Base-by-base conservation (phyloP, 2,797 vertebrate species). In the Jordanella pulchra region DNA sequence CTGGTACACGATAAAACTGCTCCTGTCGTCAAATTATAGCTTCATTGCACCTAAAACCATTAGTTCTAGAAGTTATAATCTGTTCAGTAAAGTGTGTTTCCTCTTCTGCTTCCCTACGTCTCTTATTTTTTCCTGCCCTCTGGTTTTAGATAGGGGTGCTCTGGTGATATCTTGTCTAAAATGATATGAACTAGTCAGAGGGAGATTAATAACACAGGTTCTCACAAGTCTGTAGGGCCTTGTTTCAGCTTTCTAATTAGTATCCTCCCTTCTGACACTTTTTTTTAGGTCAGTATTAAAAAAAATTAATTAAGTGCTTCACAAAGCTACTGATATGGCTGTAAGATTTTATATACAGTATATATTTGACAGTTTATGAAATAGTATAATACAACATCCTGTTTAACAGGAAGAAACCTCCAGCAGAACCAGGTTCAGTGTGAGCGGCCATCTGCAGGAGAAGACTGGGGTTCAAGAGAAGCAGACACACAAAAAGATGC, bases 1-100 rank as follows among this genome's bases (percentile, higher is more conserved):
- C 51, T 47, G 65, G 50, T 54, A 60, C 75, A 64, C 56, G 51
- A 39, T 39, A 39, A 23, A 23, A 32, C 39, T 55, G 5, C 60
- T 45, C n/a, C 7, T 71, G 51, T 70, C 48, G 23, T 12, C 12
- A 77, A 73, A 85, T 77, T 72, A 76, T 50, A 69, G 68, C 64
- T 2, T 77, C 69, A 78, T 88, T 78, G 72, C 76, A 86, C 81
- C 75, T 72, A 80, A 83, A 86, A 85, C 76, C 72, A 76, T 87
- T 82, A 81, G 63, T 75, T 66, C 28, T 3, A 54, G 66, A 48
- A 68, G 69, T 77, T 78, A 63, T 69, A 63, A 72, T 76, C 78
- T 39, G 48, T 28, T 23, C n/a, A n/a, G n/a, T n/a, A n/a, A 39
- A 61, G 35, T 39, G 32, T 23, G 39, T n/a, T 61, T 12, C 4